Evolutionary conservation across 2,888 invertebrate genomes (phyloP).

Genomic region (Dyspetes luteomarginatus): DNA sequence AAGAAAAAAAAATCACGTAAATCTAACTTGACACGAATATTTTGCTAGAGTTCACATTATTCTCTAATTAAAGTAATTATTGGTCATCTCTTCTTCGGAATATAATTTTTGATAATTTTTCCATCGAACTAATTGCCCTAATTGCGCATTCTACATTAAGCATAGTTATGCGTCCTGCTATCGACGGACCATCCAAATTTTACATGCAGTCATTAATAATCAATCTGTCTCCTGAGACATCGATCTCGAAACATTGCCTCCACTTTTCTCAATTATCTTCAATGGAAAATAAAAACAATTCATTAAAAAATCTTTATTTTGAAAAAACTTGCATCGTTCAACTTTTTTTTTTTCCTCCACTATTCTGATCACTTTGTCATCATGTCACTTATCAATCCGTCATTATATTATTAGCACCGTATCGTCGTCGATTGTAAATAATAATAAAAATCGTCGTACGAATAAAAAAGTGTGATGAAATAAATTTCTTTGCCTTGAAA

Average conservation of each 20-base stretch:
- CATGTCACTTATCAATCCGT: slow-evolving; percentile 8
- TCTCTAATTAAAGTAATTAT: too few relatives aligned
- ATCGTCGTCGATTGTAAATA: slow-evolving; percentile 2
- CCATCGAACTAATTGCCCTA: too few relatives aligned
- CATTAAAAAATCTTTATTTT: background rate
- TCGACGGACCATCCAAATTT: too few relatives aligned
- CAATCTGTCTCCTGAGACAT: too few relatives aligned
- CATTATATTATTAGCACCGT: background rate
- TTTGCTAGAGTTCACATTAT: too few relatives aligned
- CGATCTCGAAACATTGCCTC: background rate
- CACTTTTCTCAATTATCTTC: background rate
- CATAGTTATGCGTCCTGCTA: too few relatives aligned
- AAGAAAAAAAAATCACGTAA: too few relatives aligned
- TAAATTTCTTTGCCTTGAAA: background rate
- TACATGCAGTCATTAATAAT: too few relatives aligned
- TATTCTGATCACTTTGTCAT: slow-evolving; percentile 22
- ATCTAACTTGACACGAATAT: too few relatives aligned
- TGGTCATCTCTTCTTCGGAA: too few relatives aligned
- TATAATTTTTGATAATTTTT: too few relatives aligned
- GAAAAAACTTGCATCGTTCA: background rate
- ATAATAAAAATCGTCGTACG: background rate
- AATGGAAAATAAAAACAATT: background rate
- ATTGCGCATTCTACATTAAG: too few relatives aligned
- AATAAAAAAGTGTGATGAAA: slow-evolving; percentile 25
- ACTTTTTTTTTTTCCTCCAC: slow-evolving; percentile 19